Evolutionary conservation across 2,797 vertebrate genomes (phyloP).

Genomic region (Chromobotia macracanthus): DNA sequence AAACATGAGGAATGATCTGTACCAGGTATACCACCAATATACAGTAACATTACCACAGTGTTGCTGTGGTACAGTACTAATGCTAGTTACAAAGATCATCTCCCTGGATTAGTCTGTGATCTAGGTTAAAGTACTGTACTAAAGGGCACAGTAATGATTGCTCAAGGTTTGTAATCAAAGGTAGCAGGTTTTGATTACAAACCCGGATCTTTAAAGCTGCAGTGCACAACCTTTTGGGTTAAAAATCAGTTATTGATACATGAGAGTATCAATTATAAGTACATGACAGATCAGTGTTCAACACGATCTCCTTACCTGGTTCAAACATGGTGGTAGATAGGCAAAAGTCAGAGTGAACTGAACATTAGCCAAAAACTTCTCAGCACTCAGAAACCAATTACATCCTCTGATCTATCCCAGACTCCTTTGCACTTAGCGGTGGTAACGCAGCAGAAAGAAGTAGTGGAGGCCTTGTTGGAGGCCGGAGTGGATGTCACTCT

Average conservation of each 20-base stretch:
- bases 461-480: constrained; percentile 81
- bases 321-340: too few relatives aligned
- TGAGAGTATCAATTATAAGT: too few relatives aligned
- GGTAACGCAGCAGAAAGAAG: constrained; percentile 87
- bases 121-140: too few relatives aligned
- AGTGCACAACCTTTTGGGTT: background rate
- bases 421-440: constrained; percentile 94
- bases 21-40: constrained; percentile 77
- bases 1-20: constrained; percentile 89
- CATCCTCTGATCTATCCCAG: constrained; percentile 66
- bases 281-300: too few relatives aligned
- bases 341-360: too few relatives aligned
- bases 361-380: background rate
- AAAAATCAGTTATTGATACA: too few relatives aligned
- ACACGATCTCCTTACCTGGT: too few relatives aligned
- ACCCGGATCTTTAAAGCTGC: constrained; percentile 7
- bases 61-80: constrained; percentile 70
- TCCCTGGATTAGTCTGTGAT: constrained; percentile 68
- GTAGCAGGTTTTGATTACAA: too few relatives aligned
- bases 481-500: constrained; percentile 86
- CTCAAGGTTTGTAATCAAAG: too few relatives aligned
- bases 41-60: constrained; percentile 70
- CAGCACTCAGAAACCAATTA: background rate
- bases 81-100: constrained; percentile 65
- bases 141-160: too few relatives aligned